Percentiles rank a stretch among this genome's conserved stretches.
Evolutionary conservation across 2,888 invertebrate genomes (phyloP).

Genomic region (Ecliptopera silaceata): DNA sequence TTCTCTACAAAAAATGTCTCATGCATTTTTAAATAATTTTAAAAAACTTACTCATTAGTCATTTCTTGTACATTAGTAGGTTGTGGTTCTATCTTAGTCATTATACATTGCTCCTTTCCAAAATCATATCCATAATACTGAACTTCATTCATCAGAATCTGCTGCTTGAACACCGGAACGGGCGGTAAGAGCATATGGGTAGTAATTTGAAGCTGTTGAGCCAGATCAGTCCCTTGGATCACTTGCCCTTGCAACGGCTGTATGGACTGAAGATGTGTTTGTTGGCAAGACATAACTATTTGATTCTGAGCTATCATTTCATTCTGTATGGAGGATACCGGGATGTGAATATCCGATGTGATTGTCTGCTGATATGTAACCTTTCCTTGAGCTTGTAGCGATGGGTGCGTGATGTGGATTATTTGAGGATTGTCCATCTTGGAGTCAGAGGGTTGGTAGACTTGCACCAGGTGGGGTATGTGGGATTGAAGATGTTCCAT

Average conservation of each 20-base stretch:
- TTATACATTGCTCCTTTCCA: constrained; percentile 58
- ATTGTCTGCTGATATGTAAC: constrained; percentile 65
- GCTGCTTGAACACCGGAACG: constrained; percentile 61
- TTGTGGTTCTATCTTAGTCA: constrained; percentile 59
- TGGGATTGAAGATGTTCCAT: constrained; percentile 69
- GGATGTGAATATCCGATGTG: constrained; percentile 61
- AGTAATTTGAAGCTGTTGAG: constrained; percentile 62
- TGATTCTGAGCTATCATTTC: constrained; percentile 64
- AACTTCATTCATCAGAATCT: constrained; percentile 61
- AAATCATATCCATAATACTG: constrained; percentile 65
- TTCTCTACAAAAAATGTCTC: no score
- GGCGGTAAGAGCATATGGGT: constrained; percentile 68
- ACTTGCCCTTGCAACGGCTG: constrained; percentile 49
- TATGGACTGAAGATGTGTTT: constrained; percentile 57
- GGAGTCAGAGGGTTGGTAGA: constrained; percentile 57
- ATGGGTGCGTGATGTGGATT: constrained; percentile 62
- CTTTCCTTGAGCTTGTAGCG: constrained; percentile 61
- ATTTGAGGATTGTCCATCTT: constrained; percentile 58
- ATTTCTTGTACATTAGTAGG: constrained; percentile 46
- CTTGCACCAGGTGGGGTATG: constrained; percentile 68
- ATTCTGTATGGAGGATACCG: constrained; percentile 55
- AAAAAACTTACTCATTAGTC: constrained; percentile 56
- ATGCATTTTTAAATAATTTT: not conserved
- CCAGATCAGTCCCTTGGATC: constrained; percentile 57
- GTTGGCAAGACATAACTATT: constrained; percentile 70